These are phyloP conservation scores for Philypnodon macrostomus DNA, from an alignment of 2,797 vertebrate genomes.

Conservation along the genomic window DNA sequence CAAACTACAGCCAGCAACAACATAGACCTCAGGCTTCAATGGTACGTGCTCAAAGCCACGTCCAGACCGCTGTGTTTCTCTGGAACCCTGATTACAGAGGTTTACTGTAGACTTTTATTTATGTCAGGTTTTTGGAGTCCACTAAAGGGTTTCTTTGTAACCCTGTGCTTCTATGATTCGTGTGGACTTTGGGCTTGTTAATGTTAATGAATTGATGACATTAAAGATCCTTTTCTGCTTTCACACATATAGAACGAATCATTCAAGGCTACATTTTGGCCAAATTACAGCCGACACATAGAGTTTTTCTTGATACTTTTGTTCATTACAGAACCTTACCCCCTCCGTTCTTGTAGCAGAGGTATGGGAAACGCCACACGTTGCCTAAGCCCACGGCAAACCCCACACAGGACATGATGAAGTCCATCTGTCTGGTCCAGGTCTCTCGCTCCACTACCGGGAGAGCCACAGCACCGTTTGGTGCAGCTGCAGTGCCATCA, in stretches of 20 bases:
- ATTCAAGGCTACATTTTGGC: no score
- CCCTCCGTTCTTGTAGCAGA: constrained; percentile 88
- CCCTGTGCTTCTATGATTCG: no score
- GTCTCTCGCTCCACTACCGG: constrained; percentile 75
- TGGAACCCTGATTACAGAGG: not conserved
- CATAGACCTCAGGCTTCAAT: constrained; percentile 23
- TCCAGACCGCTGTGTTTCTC: constrained; percentile 16
- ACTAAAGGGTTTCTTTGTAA: not conserved
- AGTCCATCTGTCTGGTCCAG: constrained; percentile 86
- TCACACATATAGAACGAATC: no score
- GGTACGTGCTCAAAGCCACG: constrained; percentile 61
- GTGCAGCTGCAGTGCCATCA: constrained; percentile 39
- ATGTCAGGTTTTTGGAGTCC: not conserved
- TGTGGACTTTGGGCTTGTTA: no score
- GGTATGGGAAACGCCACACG: constrained; percentile 85
- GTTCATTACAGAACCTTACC: constrained; percentile 62
- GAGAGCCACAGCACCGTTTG: constrained; percentile 40
- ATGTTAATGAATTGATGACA: no score
- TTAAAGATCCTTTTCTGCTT: no score
- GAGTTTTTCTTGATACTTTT: not conserved
- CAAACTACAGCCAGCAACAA: constrained; percentile 21
- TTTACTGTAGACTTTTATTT: constrained; percentile 2
- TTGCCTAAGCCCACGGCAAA: constrained; percentile 85
- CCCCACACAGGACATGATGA: constrained; percentile 87
- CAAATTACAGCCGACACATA: not conserved